Evolutionary conservation across 2,888 invertebrate species (phyloP).

Genomic region (Caenorhabditis auriculariae): DNA sequence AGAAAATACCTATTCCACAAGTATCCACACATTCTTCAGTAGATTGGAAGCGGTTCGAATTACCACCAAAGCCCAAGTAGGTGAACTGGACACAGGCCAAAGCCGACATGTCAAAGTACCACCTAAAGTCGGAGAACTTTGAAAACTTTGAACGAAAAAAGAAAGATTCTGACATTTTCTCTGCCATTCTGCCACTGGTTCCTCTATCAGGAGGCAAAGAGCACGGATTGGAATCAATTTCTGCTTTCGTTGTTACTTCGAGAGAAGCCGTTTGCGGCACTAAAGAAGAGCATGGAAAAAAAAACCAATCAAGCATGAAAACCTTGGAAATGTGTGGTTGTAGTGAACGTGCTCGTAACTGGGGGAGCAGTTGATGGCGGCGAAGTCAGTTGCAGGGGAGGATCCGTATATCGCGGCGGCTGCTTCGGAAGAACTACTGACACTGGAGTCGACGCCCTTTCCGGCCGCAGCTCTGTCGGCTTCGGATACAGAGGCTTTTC

Average conservation of each 20-base stretch:
- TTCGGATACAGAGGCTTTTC: slow-evolving; percentile 22
- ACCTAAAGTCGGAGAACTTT: slow-evolving; percentile 13
- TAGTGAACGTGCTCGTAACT: background rate
- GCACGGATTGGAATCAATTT: slow-evolving; percentile 42
- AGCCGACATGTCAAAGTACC: slow-evolving; percentile 39
- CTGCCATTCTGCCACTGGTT: slow-evolving; percentile 15
- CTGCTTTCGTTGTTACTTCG: too few species aligned
- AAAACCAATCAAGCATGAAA: too few species aligned
- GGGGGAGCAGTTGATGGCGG: slow-evolving; percentile 7
- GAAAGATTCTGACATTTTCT: slow-evolving; percentile 6
- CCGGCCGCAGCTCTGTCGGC: background rate
- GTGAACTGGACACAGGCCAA: slow-evolving; percentile 44
- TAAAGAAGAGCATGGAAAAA: too few species aligned
- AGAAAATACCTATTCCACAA: slow-evolving; percentile 40
- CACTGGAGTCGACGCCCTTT: background rate
- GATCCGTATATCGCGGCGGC: background rate
- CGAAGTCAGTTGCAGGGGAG: too few species aligned
- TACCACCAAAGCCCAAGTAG: slow-evolving; percentile 49
- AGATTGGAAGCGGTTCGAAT: slow-evolving; percentile 49
- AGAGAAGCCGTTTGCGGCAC: too few species aligned
- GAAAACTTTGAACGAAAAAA: background rate
- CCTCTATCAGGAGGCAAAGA: slow-evolving; percentile 32
- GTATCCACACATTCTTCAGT: slow-evolving; percentile 29
- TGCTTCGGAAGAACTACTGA: background rate
- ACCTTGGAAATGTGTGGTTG: slow-evolving; percentile 8